phyloP scores from a whole-genome alignment of 2,797 vertebrate genomes.

The Helicolenus hilgendorfi region DNA sequence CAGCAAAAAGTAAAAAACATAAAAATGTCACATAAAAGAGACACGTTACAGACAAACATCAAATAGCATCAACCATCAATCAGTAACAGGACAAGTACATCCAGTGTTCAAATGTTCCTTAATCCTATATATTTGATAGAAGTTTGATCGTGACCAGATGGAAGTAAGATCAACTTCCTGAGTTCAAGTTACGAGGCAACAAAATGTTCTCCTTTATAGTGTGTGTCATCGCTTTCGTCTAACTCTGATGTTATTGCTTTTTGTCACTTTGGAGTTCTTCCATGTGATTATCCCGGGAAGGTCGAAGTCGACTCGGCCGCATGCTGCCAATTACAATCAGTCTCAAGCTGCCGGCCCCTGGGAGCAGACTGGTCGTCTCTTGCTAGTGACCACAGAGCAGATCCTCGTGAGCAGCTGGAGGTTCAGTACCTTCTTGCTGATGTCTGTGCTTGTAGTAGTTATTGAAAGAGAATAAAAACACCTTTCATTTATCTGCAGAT shows the following conservation, averaged over 20 bases:
- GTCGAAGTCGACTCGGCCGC: not conserved
- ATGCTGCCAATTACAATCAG: slow-evolving; percentile 17
- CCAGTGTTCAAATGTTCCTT: not conserved
- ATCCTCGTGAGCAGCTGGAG: not conserved
- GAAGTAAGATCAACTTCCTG: not conserved
- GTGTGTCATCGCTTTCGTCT: not conserved
- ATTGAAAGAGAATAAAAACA: not conserved
- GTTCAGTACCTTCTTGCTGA: not conserved
- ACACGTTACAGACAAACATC: not conserved
- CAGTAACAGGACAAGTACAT: not conserved
- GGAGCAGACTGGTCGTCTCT: not conserved
- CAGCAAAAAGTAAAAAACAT: not conserved
- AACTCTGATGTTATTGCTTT: not conserved
- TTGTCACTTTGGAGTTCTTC: not conserved
- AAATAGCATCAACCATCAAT: not conserved
- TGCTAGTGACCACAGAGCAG: slow-evolving; percentile 6
- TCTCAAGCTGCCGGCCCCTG: not conserved
- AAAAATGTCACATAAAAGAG: not conserved
- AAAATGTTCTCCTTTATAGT: not conserved
- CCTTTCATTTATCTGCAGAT: not conserved
- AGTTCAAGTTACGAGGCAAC: not conserved
- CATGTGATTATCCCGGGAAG: not conserved
- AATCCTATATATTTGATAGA: slow-evolving; percentile 12
- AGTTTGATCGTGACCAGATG: slow-evolving; percentile 38
- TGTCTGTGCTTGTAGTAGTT: not conserved